Evolutionary conservation across 2,888 invertebrate genomes (phyloP), one percentile per base, ranked within the genome.

Genomic region (Oligia latruncula): DNA sequence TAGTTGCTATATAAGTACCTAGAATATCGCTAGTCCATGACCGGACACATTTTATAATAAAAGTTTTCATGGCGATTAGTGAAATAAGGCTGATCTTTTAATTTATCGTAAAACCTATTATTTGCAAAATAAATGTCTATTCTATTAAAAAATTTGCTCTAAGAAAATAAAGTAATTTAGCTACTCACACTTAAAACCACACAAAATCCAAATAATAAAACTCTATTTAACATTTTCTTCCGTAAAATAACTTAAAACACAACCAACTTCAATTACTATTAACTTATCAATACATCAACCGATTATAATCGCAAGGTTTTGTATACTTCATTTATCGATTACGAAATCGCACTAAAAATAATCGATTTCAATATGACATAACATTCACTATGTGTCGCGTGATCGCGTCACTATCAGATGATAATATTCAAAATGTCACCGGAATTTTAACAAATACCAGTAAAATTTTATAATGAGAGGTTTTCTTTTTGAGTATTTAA

Each of bases 321-420:
- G 92, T 93, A 91, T 88, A 85, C 66, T 78, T 77, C 46, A 80
- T 86, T 88, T 87, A 91, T 90, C 90, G 88, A 89, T 93, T 93
- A 68, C 86, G 77, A 87, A 83, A 91, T 86, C 5, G 62, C 70
- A 67, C 77, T 89, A 84, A 81, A 77, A 77, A 58, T 88, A 86
- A 85, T 89, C 88, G 90, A 77, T 90, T 66, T 66, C 40, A 73
- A n/a, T 76, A 87, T 83, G 78, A 71, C 81, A 66, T 76, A 77
- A 86, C 11, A 75, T 72, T 64, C 23, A 52, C 17, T 49, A 0
- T 74, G 49, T 79, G 74, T 83, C 81, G 55, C 82, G 20, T 82
- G 75, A 82, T 83, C 81, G 49, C 82, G 20, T 82, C 77, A 82
- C 77, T 86, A 82, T 67, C 78, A 17, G 64, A 62, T 73, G 55